Conservation (phyloP, 2,888 invertebrate species). For the Ectemnius cavifrons region DNA sequence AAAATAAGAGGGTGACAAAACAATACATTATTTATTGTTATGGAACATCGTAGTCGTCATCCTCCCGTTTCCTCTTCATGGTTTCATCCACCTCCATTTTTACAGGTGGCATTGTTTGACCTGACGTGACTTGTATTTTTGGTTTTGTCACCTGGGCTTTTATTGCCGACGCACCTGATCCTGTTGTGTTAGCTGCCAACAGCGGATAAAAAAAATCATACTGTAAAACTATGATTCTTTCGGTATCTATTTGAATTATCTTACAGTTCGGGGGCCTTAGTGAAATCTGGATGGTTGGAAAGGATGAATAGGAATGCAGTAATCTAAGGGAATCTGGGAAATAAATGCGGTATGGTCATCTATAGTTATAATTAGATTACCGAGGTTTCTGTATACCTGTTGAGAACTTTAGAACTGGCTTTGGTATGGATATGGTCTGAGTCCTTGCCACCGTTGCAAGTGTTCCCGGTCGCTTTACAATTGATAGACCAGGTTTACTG, state of each 20-base stretch:
- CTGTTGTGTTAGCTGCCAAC: background rate
- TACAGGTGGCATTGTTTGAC: slow-evolving; percentile 66
- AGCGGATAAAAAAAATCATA: background rate
- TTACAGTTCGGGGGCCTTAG: slow-evolving; percentile 48
- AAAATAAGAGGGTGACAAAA: slow-evolving; percentile 11
- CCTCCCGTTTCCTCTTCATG: slow-evolving; percentile 72
- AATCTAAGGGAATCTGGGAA: slow-evolving; percentile 38
- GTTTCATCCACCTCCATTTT: slow-evolving; percentile 71
- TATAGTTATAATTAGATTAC: background rate
- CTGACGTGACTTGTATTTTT: slow-evolving; percentile 72
- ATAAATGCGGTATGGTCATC: background rate
- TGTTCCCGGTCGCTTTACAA: slow-evolving; percentile 79
- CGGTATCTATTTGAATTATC: slow-evolving; percentile 15
- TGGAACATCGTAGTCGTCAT: slow-evolving; percentile 74
- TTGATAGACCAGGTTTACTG: slow-evolving; percentile 80
- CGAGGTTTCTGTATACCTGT: slow-evolving; percentile 67
- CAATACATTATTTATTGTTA: slow-evolving; percentile 49
- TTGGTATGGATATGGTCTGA: slow-evolving; percentile 86
- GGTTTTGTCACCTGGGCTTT: slow-evolving; percentile 70
- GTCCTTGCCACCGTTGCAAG: slow-evolving; percentile 81
- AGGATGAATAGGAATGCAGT: slow-evolving; percentile 46
- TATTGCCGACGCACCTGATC: slow-evolving; percentile 57
- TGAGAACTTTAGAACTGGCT: slow-evolving; percentile 87
- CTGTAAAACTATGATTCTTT: background rate
- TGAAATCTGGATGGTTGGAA: slow-evolving; percentile 52